These are phyloP conservation scores for Eremophila alpestris DNA, from an alignment of 2,797 vertebrate genomes.

Conservation along the genomic window DNA sequence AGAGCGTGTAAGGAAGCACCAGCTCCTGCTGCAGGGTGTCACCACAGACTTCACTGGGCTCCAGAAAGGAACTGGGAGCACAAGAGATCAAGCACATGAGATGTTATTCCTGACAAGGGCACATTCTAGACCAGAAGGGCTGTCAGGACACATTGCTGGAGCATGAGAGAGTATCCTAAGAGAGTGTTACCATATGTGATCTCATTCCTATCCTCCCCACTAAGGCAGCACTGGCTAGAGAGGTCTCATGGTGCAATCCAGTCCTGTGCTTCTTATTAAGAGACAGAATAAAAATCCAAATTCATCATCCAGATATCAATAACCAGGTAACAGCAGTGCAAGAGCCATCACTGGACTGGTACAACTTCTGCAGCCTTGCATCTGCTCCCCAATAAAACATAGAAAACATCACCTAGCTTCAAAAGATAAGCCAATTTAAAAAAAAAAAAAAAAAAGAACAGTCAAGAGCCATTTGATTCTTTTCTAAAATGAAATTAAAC, in stretches of 20 bases:
- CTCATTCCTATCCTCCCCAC: neutral
- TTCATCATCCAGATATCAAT: neutral
- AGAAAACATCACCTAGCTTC: neutral
- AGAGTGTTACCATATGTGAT: neutral
- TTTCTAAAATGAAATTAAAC: neutral
- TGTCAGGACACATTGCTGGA: neutral
- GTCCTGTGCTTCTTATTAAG: neutral
- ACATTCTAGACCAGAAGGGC: constrained; percentile 8
- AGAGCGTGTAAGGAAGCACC: neutral
- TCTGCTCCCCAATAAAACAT: neutral
- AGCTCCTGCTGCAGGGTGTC: neutral
- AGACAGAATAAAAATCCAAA: neutral
- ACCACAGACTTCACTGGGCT: neutral
- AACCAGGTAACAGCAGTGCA: neutral
- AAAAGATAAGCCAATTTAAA: neutral
- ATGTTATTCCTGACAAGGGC: neutral
- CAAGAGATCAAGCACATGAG: neutral
- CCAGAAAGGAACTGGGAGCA: neutral
- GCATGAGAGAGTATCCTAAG: neutral
- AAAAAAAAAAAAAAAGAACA: neutral
- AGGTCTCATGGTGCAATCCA: neutral
- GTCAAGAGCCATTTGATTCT: neutral
- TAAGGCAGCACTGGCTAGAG: neutral
- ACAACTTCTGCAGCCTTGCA: neutral
- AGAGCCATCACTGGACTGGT: neutral